Evolutionary conservation across 2,797 vertebrate genomes (phyloP).

Genomic region (Hypotaenidia okinawae): DNA sequence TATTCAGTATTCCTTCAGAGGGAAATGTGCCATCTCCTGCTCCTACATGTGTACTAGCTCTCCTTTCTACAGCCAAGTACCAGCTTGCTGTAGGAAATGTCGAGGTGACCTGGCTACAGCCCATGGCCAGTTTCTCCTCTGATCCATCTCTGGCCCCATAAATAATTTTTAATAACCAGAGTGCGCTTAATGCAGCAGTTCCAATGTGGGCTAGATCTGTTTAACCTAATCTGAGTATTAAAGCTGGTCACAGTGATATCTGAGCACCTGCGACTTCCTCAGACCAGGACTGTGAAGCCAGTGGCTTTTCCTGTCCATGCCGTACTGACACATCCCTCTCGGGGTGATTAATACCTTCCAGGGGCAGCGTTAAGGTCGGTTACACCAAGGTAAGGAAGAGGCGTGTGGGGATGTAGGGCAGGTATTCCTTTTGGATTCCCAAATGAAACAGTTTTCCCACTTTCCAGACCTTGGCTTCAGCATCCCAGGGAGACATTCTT

Average conservation of each 20-base stretch:
- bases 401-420: neutral
- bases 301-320: constrained; percentile 37
- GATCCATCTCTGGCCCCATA: constrained; percentile 10
- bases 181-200: constrained; percentile 36
- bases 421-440: neutral
- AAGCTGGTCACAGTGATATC: constrained; percentile 39
- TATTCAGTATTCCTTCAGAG: neutral
- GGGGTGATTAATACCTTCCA: constrained; percentile 23
- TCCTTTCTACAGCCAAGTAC: neutral
- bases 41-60: neutral
- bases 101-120: neutral
- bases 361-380: constrained; percentile 1
- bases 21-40: constrained; percentile 19
- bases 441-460: neutral
- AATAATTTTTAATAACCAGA: constrained; percentile 44
- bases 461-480: neutral
- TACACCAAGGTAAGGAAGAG: neutral
- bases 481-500: neutral
- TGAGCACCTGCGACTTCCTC: constrained; percentile 62
- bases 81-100: neutral
- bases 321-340: constrained; percentile 10
- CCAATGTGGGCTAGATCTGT: constrained; percentile 24
- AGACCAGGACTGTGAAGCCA: constrained; percentile 7
- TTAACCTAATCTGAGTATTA: constrained; percentile 53
- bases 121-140: neutral